Percentiles rank a stretch among this genome's conserved stretches.
Evolutionary conservation across 2,797 vertebrate genomes (phyloP).

Genomic region (Delichon dasypus): DNA sequence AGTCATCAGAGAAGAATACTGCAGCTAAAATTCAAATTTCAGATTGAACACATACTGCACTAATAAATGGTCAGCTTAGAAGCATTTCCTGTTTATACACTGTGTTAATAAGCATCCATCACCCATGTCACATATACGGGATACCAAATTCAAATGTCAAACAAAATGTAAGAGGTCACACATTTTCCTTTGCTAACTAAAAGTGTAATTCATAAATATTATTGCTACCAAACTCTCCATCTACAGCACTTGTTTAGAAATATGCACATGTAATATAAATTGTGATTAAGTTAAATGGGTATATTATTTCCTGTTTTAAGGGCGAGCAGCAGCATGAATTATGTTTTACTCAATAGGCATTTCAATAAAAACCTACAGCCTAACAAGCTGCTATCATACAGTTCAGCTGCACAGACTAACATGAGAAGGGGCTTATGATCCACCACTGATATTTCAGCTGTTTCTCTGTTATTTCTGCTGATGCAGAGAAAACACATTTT

Average conservation of each 20-base stretch:
- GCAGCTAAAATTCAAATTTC: slow-evolving; percentile 71
- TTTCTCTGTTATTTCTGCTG: slow-evolving; percentile 28
- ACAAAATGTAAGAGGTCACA: slow-evolving; percentile 86
- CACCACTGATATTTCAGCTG: slow-evolving; percentile 4
- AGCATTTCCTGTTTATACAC: slow-evolving; percentile 87
- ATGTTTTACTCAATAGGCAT: slow-evolving; percentile 77
- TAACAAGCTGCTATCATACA: neutral
- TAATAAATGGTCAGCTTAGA: slow-evolving; percentile 81
- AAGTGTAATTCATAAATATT: slow-evolving; percentile 88
- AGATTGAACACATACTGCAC: slow-evolving; percentile 63
- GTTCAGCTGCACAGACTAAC: slow-evolving; percentile 45
- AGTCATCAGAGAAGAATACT: slow-evolving; percentile 35
- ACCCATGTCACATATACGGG: slow-evolving; percentile 78
- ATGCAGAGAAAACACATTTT: neutral
- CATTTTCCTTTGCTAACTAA: slow-evolving; percentile 86
- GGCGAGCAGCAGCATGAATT: slow-evolving; percentile 81
- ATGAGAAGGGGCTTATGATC: slow-evolving; percentile 26
- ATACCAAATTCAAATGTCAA: slow-evolving; percentile 85
- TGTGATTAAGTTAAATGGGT: slow-evolving; percentile 84
- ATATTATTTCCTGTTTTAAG: slow-evolving; percentile 88
- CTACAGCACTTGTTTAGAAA: slow-evolving; percentile 84
- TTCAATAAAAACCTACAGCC: slow-evolving; percentile 69
- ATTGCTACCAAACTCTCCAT: slow-evolving; percentile 85
- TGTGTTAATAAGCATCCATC: slow-evolving; percentile 84
- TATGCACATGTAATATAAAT: slow-evolving; percentile 86